Evolutionary conservation across 2,113 vertebrate species (phyloP), one percentile per base, ranked within the genome.

Genomic region (Lepus timidus): DNA sequence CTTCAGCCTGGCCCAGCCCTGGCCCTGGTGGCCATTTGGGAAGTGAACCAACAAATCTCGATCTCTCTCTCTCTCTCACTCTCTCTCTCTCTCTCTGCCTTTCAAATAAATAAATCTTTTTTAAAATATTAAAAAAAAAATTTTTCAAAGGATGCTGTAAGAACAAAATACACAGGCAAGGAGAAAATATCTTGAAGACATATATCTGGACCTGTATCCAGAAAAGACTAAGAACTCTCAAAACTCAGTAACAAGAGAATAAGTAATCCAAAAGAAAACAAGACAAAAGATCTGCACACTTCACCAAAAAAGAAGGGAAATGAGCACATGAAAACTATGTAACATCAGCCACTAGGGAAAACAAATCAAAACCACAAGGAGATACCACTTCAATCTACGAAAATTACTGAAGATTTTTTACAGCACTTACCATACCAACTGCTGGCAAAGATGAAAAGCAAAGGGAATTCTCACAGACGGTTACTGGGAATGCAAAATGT

Each of bases 221-320:
- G 33, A 94, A 95, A 96, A 96, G 51, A 93, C n/a, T 75, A 91
- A 83, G 31, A 90, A 75, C 23, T 70, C 51, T 75, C 19, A 74
- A 90, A 90, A 83, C 23, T 81, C 61, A 85, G 0, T 65, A 82
- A 82, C 27, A 82, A 92, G 27, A 71, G 81, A 92, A n/a, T 8
- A 76, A 91, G 29, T 52, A 74, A 84, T 58, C 10, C 36, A 92
- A 91, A 73, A 10, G 9, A 55, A 36, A 39, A 58, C 31, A 12
- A 7, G 33, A 44, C 31, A 79, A 85, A 85, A 88, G 17, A 62
- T 64, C 9, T 36, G 16, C 22, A 68, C 49, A 51, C 20, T 55
- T 87, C 31, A 82, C 36, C 31, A 61, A 81, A 55, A 36, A 87
- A 65, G 11, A 83, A 13, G 36, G 76, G 31, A 84, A 93, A 76